Base-by-base conservation (phyloP, 2,113 vertebrate species). In the Saguinus midas region DNA sequence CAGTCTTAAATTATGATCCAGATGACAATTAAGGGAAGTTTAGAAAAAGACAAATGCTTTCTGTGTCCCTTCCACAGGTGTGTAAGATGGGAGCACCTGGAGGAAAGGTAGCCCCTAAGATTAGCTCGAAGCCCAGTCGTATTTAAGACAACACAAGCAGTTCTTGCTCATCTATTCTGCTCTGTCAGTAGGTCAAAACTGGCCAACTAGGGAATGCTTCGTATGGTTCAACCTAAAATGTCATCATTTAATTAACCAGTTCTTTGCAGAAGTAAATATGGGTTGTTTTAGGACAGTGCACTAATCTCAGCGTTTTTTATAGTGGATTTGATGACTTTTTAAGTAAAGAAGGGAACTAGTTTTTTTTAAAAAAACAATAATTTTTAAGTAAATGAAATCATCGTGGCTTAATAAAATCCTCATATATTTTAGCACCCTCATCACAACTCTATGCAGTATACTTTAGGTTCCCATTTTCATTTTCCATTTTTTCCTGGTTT, bases 381-480 rank as follows among this genome's bases (percentile, higher is more conserved):
- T 78, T 96, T 90, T 92, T 45, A 92, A 83, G 4, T 55, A 91
- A 95, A 45, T 66, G 55, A 94, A 68, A 72, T 85, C 43, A 89
- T 6, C 5, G 17, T 58, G 29, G 17, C 48, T 87, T 88, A 85
- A 66, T 94, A 68, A 82, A 76, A 83, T 68, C 40, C 37, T 79
- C 35, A 61, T 78, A 45, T 14, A 32, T 84, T 58, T n/a, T 79
- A 50, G 52, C 16, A 5, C 35, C 35, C 8, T 88, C 12, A 29
- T 84, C 18, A 29, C 3, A 32, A 13, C 37, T 37, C 6, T 5
- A 3, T 27, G 5, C 27, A 37, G n/a, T 52, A 21, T 50, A 6
- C 1, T 82, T 48, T 96, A 45, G 76, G 40, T 72, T 81, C 8
- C 11, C 27, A 8, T 88, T 89, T 94, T 79, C 35, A 10, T 94